Evolutionary conservation across 2,797 vertebrate species (phyloP), one percentile per base, ranked within the genome.

Genomic region (Pseudochromis fuscus): DNA sequence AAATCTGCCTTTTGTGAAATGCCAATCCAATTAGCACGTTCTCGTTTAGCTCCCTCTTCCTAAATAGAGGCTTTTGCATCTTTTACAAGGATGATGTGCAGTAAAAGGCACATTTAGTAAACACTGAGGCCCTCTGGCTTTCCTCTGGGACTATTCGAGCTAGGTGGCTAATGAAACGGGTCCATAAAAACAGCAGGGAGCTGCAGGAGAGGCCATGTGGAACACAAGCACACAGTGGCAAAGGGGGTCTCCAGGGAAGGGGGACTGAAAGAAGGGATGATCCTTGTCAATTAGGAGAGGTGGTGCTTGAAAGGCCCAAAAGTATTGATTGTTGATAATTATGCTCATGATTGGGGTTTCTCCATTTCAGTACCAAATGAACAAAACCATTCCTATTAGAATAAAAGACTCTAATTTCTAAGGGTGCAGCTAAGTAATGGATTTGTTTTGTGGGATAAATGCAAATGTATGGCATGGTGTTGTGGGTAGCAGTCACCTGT

Each of bases 1-100:
- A 90, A 91, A 91, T 92, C 81, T 90, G 75, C 73, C 89, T 92
- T 92, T 91, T 89, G 89, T 88, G 78, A 94, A 94, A 94, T 91
- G 87, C 88, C 90, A 93, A 88, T 90, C 87, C 88, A 92, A 92
- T 90, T 92, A 91, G 87, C 77, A 83, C 83, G 56, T 88, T 90
- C 84, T 77, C 50, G 49, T 90, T 91, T 82, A 77, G 82, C 72
- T 72, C 64, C 64, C 64, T 74, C 70, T 74, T 67, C 73, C 83
- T 82, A 90, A 92, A 91, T 85, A 60, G 83, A 82, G 85, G 82
- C 68, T 85, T 89, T 89, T 86, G 86, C 84, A 87, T 91, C 82
- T 92, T 87, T 85, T 81, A 87, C 79, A 87, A 88, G 82, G 78
- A 85, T 76, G 86, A 86, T 83, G 81, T 77, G 87, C 86, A 82